Evolutionary conservation across 2,888 invertebrate genomes (phyloP), one percentile per base, ranked within the genome.

Genomic region (Carcina quercana): DNA sequence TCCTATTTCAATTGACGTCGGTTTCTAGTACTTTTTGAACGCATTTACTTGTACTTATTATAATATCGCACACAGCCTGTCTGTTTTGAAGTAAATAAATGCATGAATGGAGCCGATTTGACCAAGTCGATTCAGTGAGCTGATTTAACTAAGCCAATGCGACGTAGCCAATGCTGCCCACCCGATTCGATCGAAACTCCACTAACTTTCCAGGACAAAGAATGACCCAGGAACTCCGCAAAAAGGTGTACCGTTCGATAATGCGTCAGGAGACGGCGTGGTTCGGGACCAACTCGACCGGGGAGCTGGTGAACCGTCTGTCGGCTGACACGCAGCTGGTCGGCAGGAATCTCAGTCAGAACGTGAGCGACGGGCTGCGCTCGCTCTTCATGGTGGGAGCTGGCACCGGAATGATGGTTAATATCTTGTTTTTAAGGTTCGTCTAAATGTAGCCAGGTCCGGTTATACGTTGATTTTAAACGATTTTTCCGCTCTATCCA

Each of bases 401-500:
- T 25, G 96, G 97, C 1, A 90, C 95, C 20, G 91, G 93, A 14
- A 96, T 98, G 94, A 98, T 98, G 98, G 95, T 95, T 74, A 65
- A 13, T 13, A 12, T 13, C 15, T 26, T 13, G n/a, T 14, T 24
- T 24, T 17, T 17, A n/a, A n/a, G n/a, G n/a, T n/a, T n/a, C n/a
- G n/a, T n/a, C n/a, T n/a, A n/a, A n/a, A n/a, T n/a, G n/a, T n/a
- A n/a, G n/a, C n/a, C n/a, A n/a, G n/a, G n/a, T n/a, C n/a, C n/a
- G 19, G 7, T 19, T 19, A 19, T 6, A 5, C 3, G 3, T 27
- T 12, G n/a, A n/a, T n/a, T n/a, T n/a, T n/a, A n/a, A n/a, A n/a
- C n/a, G n/a, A n/a, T n/a, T n/a, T n/a, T n/a, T n/a, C n/a, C n/a
- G n/a, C n/a, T n/a, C n/a, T n/a, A n/a, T n/a, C n/a, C n/a, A n/a